These are phyloP conservation scores for Melanostoma mellinum DNA, from an alignment of 2,888 invertebrate species.

Conservation along the genomic window DNA sequence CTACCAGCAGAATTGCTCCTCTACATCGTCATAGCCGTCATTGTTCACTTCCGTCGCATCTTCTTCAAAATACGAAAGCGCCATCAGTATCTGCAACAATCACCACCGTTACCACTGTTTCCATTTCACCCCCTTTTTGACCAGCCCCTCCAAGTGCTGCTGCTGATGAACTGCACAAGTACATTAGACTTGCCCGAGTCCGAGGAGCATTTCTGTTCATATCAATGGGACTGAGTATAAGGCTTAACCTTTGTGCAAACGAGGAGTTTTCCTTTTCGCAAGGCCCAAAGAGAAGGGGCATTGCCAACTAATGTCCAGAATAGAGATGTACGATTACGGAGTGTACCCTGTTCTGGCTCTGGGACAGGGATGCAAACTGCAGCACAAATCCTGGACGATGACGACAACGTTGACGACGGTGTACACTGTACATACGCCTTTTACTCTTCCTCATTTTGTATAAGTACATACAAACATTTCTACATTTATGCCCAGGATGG, in stretches of 20 bases:
- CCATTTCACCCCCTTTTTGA: background rate
- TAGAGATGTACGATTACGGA: conserved; percentile 62
- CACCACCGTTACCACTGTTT: conserved; percentile 39
- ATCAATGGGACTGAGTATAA: conserved; percentile 8
- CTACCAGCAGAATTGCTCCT: conserved; percentile 59
- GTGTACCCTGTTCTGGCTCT: conserved; percentile 49
- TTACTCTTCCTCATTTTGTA: conserved; percentile 41
- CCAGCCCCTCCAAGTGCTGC: conserved; percentile 21
- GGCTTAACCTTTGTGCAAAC: conserved; percentile 43
- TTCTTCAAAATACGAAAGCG: conserved; percentile 60
- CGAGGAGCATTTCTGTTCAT: conserved; percentile 42
- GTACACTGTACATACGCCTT: conserved; percentile 53
- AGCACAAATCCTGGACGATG: conserved; percentile 54
- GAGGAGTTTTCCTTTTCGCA: conserved; percentile 57
- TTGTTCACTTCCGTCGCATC: conserved; percentile 65
- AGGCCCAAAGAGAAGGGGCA: conserved; percentile 17
- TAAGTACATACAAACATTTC: conserved; percentile 10
- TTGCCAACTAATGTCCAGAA: conserved; percentile 53
- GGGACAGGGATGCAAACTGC: conserved; percentile 58
- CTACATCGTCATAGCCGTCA: conserved; percentile 53
- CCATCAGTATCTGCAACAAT: conserved; percentile 56
- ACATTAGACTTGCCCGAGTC: conserved; percentile 33
- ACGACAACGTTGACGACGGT: background rate
- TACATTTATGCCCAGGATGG: background rate
- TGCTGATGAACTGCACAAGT: conserved; percentile 58